These are phyloP conservation scores for Nesoenas mayeri DNA, from an alignment of 2,113 vertebrate species.

Conservation along the genomic window DNA sequence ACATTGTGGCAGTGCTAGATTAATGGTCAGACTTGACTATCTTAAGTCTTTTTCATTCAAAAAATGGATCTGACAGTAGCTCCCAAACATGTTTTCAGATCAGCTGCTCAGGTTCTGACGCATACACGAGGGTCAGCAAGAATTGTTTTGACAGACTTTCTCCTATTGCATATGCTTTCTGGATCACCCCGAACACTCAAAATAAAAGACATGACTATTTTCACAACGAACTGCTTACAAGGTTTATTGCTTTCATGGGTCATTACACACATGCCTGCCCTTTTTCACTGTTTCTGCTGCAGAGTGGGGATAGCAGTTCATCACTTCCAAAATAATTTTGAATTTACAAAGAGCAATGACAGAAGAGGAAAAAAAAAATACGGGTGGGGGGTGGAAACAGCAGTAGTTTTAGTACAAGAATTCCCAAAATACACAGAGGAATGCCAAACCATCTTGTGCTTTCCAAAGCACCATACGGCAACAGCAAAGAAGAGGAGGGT, in stretches of 20 bases:
- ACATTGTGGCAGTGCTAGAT: no score
- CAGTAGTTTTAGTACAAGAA: neutral
- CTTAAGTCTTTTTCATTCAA: neutral
- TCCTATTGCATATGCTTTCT: neutral
- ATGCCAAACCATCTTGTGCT: neutral
- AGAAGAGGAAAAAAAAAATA: no score
- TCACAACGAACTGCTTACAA: slow-evolving; percentile 2
- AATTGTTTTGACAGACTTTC: neutral
- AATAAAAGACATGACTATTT: slow-evolving; percentile 10
- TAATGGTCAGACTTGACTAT: no score
- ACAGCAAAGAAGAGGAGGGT: neutral
- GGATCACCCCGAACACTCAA: neutral
- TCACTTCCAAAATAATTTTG: neutral
- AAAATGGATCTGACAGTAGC: neutral
- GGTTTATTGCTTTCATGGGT: slow-evolving; percentile 40
- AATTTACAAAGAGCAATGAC: neutral
- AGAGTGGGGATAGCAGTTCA: neutral
- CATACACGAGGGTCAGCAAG: neutral
- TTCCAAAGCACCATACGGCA: neutral
- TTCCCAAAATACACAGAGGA: neutral
- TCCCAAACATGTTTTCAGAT: neutral
- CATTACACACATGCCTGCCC: neutral
- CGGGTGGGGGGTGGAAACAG: rapidly evolving
- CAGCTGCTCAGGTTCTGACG: neutral
- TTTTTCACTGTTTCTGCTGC: neutral